phyloP scores from a whole-genome alignment of 2,888 invertebrate genomes.

The Drosophila demipolita region DNA sequence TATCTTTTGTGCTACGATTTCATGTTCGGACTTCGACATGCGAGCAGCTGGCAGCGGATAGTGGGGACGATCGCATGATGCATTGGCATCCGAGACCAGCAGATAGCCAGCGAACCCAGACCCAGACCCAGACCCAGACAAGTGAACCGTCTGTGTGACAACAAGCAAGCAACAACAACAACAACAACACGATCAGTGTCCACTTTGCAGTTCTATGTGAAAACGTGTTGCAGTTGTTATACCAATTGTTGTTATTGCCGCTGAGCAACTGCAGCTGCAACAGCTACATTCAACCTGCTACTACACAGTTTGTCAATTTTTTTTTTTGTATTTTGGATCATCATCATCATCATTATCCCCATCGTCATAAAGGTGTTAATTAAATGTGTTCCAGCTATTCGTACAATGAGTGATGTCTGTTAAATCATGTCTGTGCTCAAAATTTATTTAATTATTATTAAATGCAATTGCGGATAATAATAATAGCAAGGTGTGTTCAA shows the following conservation, averaged over 20 bases:
- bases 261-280: constrained; percentile 23
- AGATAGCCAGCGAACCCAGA: constrained; percentile 17
- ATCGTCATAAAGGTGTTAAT: constrained; percentile 49
- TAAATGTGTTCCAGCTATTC: constrained; percentile 40
- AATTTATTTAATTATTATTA: constrained; percentile 1
- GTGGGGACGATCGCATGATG: constrained; percentile 1
- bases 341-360: constrained; percentile 22
- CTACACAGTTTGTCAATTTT: constrained; percentile 38
- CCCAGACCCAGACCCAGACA: constrained; percentile 29
- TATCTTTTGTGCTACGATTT: constrained; percentile 75
- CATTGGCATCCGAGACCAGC: constrained; percentile 34
- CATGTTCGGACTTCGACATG: constrained; percentile 69
- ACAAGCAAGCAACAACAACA: neutral
- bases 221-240: constrained; percentile 61
- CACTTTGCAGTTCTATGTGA: constrained; percentile 62
- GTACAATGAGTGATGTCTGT: constrained; percentile 23
- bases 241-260: constrained; percentile 29
- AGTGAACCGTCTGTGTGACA: constrained; percentile 46
- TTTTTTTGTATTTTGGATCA: constrained; percentile 19
- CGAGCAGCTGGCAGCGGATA: constrained; percentile 15
- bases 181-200: constrained; percentile 17
- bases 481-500: neutral
- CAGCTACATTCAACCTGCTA: constrained; percentile 67
- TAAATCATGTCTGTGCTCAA: constrained; percentile 16
- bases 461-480: neutral